Conservation (phyloP, 2,113 vertebrate genomes). For the Dasyornis broadbenti region DNA sequence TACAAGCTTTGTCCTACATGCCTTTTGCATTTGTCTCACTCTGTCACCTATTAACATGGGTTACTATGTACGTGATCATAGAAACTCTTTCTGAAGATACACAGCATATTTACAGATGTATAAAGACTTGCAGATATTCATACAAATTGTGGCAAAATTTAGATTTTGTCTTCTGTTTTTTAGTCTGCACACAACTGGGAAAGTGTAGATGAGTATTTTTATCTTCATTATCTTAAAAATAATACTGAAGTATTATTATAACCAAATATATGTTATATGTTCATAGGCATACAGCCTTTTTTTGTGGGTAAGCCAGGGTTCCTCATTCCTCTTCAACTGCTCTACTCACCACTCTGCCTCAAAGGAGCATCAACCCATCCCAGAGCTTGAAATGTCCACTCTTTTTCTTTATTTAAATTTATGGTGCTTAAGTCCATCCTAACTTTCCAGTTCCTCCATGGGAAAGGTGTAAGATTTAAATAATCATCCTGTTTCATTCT, state of each 20-base stretch:
- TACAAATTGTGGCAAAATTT: neutral
- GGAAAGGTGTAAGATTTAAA: neutral
- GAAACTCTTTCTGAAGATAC: neutral
- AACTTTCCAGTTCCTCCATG: neutral
- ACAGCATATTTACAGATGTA: neutral
- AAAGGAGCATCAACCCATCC: neutral
- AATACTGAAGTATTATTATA: neutral
- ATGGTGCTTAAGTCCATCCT: neutral
- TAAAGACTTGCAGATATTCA: neutral
- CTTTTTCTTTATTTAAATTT: neutral
- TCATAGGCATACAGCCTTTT: neutral
- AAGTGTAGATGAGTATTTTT: neutral
- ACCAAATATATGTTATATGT: neutral
- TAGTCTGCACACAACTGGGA: neutral
- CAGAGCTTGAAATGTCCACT: neutral
- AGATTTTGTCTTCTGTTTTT: neutral
- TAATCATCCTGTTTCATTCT: neutral
- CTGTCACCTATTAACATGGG: neutral
- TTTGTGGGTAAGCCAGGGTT: neutral
- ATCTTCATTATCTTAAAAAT: neutral
- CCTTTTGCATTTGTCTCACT: neutral
- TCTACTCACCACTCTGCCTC: neutral
- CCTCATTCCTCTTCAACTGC: neutral
- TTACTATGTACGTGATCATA: neutral
- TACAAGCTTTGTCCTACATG: neutral